Evolutionary conservation across 2,113 vertebrate species (phyloP).

Genomic region (Phocoena sinus): DNA sequence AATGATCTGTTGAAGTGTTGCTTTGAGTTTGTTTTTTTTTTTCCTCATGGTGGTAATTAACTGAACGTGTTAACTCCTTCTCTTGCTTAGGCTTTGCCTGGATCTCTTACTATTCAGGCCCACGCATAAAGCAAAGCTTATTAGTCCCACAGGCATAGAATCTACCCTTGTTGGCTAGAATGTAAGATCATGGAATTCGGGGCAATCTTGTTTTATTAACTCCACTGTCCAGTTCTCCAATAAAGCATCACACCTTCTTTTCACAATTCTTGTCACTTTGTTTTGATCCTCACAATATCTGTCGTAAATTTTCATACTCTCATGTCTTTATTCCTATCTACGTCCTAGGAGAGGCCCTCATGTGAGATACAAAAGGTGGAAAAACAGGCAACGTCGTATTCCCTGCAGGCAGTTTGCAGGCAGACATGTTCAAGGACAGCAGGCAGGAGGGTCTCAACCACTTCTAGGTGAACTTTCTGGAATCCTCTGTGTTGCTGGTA

Average conservation of each 20-base stretch:
- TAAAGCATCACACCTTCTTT: background rate
- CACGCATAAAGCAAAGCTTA: background rate
- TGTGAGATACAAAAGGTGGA: background rate
- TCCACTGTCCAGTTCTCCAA: background rate
- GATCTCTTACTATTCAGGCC: background rate
- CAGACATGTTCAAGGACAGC: background rate
- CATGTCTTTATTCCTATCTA: background rate
- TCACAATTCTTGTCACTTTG: background rate
- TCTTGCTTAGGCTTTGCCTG: background rate
- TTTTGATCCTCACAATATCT: background rate
- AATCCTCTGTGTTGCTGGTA: rapidly evolving
- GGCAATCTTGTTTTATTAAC: background rate
- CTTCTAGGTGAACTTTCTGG: background rate
- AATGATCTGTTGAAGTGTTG: background rate
- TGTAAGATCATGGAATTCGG: background rate
- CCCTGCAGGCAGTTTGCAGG: background rate
- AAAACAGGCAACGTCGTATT: background rate
- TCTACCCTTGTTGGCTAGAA: background rate
- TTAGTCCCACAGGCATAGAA: background rate
- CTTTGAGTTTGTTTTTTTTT: background rate
- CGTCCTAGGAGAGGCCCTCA: background rate
- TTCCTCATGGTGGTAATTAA: background rate
- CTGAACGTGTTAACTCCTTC: background rate
- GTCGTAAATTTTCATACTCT: background rate
- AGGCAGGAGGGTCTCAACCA: background rate